A percentile compares a stretch with the other conserved stretches of the same genome.
phyloP scores from a whole-genome alignment of 2,113 vertebrate species.

The Psilopsiagon aurifrons region DNA sequence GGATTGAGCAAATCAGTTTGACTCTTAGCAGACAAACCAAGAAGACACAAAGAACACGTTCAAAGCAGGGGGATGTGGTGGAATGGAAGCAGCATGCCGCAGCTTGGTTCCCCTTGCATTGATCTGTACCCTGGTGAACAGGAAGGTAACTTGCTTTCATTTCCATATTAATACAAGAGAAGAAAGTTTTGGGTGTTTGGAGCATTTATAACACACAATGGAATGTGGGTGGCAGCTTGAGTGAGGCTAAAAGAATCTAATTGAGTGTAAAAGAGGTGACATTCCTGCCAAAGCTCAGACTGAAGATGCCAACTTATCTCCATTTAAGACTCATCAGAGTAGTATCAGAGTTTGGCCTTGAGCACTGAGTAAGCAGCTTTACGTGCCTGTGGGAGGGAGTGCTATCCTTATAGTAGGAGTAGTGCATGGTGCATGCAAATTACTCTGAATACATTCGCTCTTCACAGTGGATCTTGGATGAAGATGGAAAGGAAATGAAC shows the following conservation, averaged over 20 bases:
- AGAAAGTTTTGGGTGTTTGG: neutral
- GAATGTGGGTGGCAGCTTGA: neutral
- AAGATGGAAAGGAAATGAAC: neutral
- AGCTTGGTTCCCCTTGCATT: neutral
- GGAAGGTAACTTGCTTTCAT: constrained; percentile 1
- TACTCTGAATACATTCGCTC: neutral
- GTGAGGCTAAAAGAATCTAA: neutral
- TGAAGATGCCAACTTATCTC: neutral
- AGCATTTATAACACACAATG: neutral
- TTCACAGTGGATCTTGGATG: neutral
- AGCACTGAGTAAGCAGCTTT: constrained; percentile 7
- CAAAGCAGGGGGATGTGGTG: neutral
- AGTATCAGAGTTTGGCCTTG: neutral
- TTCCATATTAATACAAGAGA: neutral
- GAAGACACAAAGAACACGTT: neutral
- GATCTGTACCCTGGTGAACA: neutral
- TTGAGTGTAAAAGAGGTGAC: neutral
- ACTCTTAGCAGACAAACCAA: neutral
- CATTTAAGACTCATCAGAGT: neutral
- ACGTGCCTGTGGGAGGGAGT: neutral
- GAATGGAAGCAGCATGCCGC: neutral
- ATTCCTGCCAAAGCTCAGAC: neutral
- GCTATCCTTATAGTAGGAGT: neutral
- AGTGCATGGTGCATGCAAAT: neutral
- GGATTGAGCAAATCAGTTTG: neutral